These are phyloP conservation scores for Porites lutea DNA, from an alignment of 64 coral and sea anemone genomes.

Conservation along the genomic window DNA sequence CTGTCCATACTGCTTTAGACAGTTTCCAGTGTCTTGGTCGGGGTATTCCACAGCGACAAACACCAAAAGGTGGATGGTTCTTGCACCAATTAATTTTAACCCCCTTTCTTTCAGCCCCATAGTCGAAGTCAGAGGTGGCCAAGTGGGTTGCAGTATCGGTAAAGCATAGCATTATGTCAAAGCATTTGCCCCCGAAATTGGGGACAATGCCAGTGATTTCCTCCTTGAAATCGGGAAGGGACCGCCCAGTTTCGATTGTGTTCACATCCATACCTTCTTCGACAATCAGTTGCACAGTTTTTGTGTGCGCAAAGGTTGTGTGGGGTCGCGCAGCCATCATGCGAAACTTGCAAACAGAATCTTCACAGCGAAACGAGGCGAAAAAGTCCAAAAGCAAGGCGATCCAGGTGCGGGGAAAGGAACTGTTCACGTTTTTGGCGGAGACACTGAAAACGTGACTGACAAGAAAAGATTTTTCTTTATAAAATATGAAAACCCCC, in stretches of 20 bases:
- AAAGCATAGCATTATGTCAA: not conserved
- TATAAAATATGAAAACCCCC: too few relatives aligned
- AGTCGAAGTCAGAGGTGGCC: not conserved
- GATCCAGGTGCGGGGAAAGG: too few relatives aligned
- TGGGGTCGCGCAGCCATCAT: not conserved
- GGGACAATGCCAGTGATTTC: not conserved
- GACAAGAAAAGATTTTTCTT: too few relatives aligned
- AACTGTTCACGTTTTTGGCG: too few relatives aligned
- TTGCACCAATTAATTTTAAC: not conserved
- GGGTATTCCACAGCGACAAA: constrained; percentile 6
- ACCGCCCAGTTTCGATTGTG: not conserved
- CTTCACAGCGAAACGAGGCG: too few relatives aligned
- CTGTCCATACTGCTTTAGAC: not conserved
- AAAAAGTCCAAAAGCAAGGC: too few relatives aligned
- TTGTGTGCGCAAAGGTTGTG: not conserved
- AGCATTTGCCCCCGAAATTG: not conserved
- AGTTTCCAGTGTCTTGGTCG: not conserved
- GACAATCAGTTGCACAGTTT: not conserved
- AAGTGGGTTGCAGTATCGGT: not conserved
- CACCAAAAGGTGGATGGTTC: not conserved
- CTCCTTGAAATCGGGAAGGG: not conserved
- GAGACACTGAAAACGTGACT: too few relatives aligned
- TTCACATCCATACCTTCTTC: not conserved
- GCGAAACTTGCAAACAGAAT: too few relatives aligned
- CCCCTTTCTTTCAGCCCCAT: not conserved